Evolutionary conservation across 2,888 invertebrate genomes (phyloP).

Genomic region (Eledone cirrhosa): DNA sequence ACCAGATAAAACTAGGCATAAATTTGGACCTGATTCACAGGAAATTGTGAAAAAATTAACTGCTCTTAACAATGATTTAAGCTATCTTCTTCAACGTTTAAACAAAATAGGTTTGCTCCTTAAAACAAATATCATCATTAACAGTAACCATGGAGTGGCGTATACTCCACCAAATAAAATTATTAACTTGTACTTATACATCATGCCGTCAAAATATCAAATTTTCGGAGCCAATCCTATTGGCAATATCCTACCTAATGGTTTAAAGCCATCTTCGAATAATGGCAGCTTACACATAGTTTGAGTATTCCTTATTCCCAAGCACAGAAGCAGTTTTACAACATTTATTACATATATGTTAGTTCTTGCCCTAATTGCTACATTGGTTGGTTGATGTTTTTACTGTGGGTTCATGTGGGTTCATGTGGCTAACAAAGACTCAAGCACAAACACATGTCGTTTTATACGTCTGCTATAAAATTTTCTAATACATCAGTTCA

Average conservation of each 20-base stretch:
- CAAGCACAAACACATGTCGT: too few species aligned
- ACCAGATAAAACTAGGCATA: slow-evolving; percentile 75
- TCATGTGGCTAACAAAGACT: too few species aligned
- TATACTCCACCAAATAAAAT: slow-evolving; percentile 65
- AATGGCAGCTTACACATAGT: slow-evolving; percentile 58
- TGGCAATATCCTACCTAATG: slow-evolving; percentile 72
- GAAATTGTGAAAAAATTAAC: slow-evolving; percentile 70
- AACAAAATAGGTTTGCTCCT: slow-evolving; percentile 68
- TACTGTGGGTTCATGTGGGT: too few species aligned
- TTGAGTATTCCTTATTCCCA: slow-evolving; percentile 38
- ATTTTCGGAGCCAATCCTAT: slow-evolving; percentile 72
- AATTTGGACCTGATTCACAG: slow-evolving; percentile 68
- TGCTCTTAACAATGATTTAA: slow-evolving; percentile 63
- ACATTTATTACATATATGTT: slow-evolving; percentile 54
- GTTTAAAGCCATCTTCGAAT: slow-evolving; percentile 55
- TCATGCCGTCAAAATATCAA: slow-evolving; percentile 42
- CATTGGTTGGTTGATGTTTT: too few species aligned
- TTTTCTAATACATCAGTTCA: too few species aligned
- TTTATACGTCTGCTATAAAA: too few species aligned
- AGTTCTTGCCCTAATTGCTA: too few species aligned
- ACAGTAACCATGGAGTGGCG: slow-evolving; percentile 80
- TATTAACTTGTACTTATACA: slow-evolving; percentile 51
- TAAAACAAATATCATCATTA: slow-evolving; percentile 74
- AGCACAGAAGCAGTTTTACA: slow-evolving; percentile 34
- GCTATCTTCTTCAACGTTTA: slow-evolving; percentile 71